Conservation (phyloP, 92 coral and sea anemone species). For the Porites cylindrica region DNA sequence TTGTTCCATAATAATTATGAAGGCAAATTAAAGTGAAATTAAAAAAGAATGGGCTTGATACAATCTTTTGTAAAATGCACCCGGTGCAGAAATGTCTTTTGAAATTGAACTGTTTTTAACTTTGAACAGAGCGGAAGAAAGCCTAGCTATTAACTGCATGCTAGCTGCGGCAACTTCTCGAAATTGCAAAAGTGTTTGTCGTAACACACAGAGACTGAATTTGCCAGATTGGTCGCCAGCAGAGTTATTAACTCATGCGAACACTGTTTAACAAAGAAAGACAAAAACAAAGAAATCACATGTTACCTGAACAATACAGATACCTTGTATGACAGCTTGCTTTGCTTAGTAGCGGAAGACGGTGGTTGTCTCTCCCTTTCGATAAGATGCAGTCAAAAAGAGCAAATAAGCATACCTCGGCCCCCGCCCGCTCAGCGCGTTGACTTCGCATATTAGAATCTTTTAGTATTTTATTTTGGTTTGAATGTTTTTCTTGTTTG, state of each 20-base stretch:
- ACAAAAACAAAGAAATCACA: slow-evolving; percentile 65
- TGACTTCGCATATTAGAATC: background rate
- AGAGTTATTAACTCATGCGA: slow-evolving; percentile 9
- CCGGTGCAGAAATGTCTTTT: background rate
- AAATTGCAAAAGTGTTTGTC: slow-evolving; percentile 40
- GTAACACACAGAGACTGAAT: slow-evolving; percentile 28
- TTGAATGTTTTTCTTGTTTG: background rate
- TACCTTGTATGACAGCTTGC: slow-evolving; percentile 66
- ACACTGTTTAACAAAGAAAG: slow-evolving; percentile 28
- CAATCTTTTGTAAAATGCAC: too few relatives aligned
- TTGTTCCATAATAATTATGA: too few relatives aligned
- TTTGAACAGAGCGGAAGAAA: slow-evolving; percentile 1
- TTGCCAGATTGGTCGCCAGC: slow-evolving; percentile 13
- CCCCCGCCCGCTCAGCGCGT: background rate
- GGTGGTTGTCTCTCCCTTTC: background rate
- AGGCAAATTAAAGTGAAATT: too few relatives aligned
- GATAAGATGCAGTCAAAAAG: slow-evolving; percentile 27
- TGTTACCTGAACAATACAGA: slow-evolving; percentile 58
- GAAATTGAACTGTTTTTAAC: background rate
- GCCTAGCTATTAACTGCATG: slow-evolving; percentile 2
- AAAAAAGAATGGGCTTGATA: too few relatives aligned
- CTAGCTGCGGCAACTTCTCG: slow-evolving; percentile 18
- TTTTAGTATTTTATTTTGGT: background rate
- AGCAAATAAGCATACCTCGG: slow-evolving; percentile 25
- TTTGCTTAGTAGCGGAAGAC: slow-evolving; percentile 73